These are phyloP conservation scores for Bettongia penicillata DNA, from an alignment of 2,113 vertebrate genomes.

Conservation along the genomic window DNA sequence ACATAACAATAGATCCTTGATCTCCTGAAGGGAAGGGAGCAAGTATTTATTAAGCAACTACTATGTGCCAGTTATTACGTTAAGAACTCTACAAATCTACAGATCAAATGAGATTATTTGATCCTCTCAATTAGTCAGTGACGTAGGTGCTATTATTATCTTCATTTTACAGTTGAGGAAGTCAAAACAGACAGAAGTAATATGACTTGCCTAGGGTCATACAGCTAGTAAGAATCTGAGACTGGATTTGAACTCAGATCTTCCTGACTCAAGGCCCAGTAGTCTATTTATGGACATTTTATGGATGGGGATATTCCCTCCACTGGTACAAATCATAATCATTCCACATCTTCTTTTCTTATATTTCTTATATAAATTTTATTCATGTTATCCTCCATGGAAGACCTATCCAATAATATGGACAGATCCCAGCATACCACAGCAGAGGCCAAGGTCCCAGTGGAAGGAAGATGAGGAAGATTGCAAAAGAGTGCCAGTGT, in stretches of 20 bases:
- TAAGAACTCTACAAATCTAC: background rate
- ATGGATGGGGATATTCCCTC: background rate
- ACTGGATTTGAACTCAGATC: background rate
- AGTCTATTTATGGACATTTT: background rate
- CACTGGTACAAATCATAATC: background rate
- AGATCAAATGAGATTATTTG: no score
- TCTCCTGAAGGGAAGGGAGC: background rate
- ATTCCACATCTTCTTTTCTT: background rate
- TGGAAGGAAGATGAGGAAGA: background rate
- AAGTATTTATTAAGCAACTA: background rate
- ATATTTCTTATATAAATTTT: background rate
- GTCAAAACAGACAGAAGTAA: no score
- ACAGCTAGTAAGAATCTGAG: background rate
- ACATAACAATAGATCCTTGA: background rate
- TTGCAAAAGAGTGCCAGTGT: background rate
- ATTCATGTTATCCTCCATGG: background rate
- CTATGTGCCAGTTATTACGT: background rate
- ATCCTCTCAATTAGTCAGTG: no score
- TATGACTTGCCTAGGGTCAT: background rate
- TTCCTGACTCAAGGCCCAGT: background rate
- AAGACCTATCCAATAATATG: background rate
- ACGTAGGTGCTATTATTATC: background rate
- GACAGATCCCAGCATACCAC: background rate
- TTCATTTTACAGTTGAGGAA: background rate
- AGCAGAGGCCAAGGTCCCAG: background rate